Evolutionary conservation across 2,888 invertebrate genomes (phyloP).

Genomic region (Micropterix aruncella): DNA sequence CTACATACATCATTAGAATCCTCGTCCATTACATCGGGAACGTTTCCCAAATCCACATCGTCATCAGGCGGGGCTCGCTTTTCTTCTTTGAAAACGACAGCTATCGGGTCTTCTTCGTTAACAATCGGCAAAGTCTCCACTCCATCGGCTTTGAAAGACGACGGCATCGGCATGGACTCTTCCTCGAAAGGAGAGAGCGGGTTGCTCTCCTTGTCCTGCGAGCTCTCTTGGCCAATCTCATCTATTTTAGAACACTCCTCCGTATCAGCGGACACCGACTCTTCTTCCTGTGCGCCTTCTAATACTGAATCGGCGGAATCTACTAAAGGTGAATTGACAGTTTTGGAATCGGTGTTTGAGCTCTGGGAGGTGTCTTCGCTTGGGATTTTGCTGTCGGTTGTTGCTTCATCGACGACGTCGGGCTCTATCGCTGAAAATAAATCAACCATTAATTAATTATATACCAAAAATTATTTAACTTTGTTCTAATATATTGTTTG

Average conservation of each 20-base stretch:
- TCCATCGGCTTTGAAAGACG: too few relatives aligned
- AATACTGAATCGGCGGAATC: background rate
- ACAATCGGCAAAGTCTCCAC: too few relatives aligned
- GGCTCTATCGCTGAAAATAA: too few relatives aligned
- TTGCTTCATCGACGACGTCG: background rate
- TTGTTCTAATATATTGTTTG: too few relatives aligned
- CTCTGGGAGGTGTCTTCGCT: constrained; percentile 1
- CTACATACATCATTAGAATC: constrained; percentile 4
- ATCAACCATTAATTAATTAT: too few relatives aligned
- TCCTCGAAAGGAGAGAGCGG: too few relatives aligned
- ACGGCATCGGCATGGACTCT: too few relatives aligned
- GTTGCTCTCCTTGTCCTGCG: too few relatives aligned
- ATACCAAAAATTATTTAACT: too few relatives aligned
- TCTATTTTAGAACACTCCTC: background rate
- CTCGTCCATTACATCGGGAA: background rate
- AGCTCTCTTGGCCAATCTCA: background rate
- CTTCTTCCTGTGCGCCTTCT: background rate
- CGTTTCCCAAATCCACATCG: background rate
- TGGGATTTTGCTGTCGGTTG: background rate
- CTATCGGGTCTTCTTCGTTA: too few relatives aligned
- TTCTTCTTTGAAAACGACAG: background rate
- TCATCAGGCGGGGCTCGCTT: background rate
- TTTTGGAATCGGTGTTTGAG: background rate
- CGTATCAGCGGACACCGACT: background rate
- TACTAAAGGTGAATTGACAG: background rate